Evolutionary conservation across 2,888 invertebrate genomes (phyloP).

Genomic region (Operophtera brumata): DNA sequence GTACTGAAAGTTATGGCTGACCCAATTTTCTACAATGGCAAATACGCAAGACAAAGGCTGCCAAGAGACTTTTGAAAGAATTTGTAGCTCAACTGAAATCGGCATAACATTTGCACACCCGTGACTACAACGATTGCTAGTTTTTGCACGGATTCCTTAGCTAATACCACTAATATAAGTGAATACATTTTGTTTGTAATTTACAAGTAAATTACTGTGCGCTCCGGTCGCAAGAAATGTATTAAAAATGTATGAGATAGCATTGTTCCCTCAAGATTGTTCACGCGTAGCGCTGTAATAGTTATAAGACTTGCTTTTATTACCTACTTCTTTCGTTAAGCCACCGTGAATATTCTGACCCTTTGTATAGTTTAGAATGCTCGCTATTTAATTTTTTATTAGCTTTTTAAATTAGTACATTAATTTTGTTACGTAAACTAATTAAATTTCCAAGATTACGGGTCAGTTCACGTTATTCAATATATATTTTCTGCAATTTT

Average conservation of each 20-base stretch:
- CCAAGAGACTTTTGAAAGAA: not conserved
- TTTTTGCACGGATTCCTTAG: slow-evolving; percentile 38
- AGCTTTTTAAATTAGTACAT: slow-evolving; percentile 14
- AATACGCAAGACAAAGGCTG: not conserved
- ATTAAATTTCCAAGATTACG: slow-evolving; percentile 14
- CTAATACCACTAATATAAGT: slow-evolving; percentile 28
- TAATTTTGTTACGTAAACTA: slow-evolving; percentile 26
- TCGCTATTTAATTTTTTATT: slow-evolving; percentile 11
- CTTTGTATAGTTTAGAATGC: slow-evolving; percentile 38
- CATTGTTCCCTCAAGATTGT: slow-evolving; percentile 55
- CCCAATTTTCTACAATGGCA: not conserved
- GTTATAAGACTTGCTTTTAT: slow-evolving; percentile 36
- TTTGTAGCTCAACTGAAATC: slow-evolving; percentile 1
- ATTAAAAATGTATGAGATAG: slow-evolving; percentile 59
- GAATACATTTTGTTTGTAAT: slow-evolving; percentile 36
- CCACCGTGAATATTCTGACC: slow-evolving; percentile 25
- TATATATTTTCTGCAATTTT: not conserved
- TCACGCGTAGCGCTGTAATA: slow-evolving; percentile 42
- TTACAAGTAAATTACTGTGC: slow-evolving; percentile 42
- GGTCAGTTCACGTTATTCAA: slow-evolving; percentile 1
- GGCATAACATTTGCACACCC: slow-evolving; percentile 9
- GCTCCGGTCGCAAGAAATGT: slow-evolving; percentile 51
- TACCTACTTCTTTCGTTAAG: slow-evolving; percentile 17
- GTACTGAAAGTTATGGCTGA: not conserved
- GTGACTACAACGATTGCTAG: not conserved